These are phyloP conservation scores for Drosophila punjabiensis DNA, from an alignment of 1,140 invertebrate genomes.

Conservation along the genomic window DNA sequence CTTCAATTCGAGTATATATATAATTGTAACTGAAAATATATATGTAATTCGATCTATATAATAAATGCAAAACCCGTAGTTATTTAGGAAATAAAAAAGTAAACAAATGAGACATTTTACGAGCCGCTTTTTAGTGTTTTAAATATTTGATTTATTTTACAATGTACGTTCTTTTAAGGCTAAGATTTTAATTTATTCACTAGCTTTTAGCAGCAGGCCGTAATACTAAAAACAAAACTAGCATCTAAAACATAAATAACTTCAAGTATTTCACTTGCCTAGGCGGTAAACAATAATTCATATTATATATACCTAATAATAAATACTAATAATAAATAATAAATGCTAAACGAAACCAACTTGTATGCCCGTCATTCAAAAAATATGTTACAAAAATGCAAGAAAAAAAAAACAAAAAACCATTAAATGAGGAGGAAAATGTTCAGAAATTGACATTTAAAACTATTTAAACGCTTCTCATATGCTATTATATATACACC, in stretches of 20 bases:
- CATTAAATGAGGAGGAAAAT: conserved; percentile 42
- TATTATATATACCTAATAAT: conserved; percentile 56
- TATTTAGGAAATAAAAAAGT: conserved; percentile 30
- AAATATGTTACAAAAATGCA: conserved; percentile 34
- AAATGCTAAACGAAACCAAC: conserved; percentile 51
- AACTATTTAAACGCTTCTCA: conserved; percentile 78
- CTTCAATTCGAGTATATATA: conserved; percentile 61
- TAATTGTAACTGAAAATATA: conserved; percentile 24
- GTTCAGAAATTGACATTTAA: conserved; percentile 66
- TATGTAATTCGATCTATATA: conserved; percentile 23
- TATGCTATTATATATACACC: conserved; percentile 73
- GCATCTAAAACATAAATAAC: conserved; percentile 48
- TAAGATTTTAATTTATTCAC: conserved; percentile 80
- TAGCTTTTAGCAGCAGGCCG: conserved; percentile 62
- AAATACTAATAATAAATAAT: conserved; percentile 43
- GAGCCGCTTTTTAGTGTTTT: conserved; percentile 67
- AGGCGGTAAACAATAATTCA: conserved; percentile 59
- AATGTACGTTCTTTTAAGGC: conserved; percentile 43
- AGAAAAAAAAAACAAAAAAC: conserved; percentile 19
- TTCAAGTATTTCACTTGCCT: conserved; percentile 73
- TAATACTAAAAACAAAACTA: conserved; percentile 47
- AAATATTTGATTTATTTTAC: conserved; percentile 47
- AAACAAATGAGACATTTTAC: conserved; percentile 38
- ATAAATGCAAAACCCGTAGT: conserved; percentile 31
- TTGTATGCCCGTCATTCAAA: conserved; percentile 55